Conservation (phyloP, 2,113 vertebrate genomes). For the Muntiacus muntjak region DNA sequence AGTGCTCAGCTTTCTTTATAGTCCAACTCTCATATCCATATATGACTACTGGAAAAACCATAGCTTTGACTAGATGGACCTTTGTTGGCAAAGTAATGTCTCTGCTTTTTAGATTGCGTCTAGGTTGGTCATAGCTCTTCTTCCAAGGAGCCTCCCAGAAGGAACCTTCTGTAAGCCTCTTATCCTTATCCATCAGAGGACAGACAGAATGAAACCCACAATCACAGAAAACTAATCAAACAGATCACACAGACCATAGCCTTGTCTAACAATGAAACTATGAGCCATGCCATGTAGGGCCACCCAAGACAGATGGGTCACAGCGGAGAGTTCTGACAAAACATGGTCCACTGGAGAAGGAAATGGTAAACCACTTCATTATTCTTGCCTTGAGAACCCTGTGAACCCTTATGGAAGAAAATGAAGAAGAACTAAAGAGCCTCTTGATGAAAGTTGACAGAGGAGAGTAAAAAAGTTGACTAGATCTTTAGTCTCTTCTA, state of each 20-base stretch:
- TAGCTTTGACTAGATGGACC: neutral
- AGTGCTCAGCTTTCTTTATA: neutral
- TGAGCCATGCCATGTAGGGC: neutral
- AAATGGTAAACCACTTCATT: neutral
- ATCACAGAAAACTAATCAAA: neutral
- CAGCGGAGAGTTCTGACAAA: neutral
- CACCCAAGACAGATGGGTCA: neutral
- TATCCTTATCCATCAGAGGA: neutral
- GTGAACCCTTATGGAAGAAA: neutral
- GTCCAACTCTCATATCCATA: neutral
- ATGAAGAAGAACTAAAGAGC: neutral
- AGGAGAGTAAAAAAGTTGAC: neutral
- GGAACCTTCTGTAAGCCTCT: neutral
- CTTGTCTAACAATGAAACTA: neutral
- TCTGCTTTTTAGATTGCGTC: neutral
- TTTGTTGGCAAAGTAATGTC: neutral
- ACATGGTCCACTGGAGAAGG: neutral
- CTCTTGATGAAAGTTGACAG: neutral
- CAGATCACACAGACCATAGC: neutral
- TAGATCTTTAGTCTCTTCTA: neutral
- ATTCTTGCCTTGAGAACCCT: neutral
- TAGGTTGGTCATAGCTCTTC: neutral
- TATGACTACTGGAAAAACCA: neutral
- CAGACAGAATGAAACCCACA: neutral
- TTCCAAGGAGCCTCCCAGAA: neutral